phyloP scores from a whole-genome alignment of 2,113 vertebrate species.

The Xerus inauris region DNA sequence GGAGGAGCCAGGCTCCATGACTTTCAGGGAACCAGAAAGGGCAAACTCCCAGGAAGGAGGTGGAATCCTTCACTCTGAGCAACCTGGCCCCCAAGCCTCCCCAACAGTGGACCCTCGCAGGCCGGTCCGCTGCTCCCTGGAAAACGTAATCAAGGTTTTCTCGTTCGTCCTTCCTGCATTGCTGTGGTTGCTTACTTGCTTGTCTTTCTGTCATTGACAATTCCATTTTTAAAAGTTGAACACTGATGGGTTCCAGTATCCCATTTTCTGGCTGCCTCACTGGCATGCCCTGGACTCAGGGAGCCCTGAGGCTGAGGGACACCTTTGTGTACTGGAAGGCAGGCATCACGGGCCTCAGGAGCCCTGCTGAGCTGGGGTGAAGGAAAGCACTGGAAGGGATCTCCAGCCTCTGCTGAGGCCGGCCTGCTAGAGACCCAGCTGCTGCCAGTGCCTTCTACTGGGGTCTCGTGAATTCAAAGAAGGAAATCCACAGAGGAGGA shows the following conservation, averaged over 20 bases:
- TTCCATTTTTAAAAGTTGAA: background rate
- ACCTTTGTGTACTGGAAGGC: background rate
- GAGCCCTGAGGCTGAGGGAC: background rate
- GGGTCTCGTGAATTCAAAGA: no score
- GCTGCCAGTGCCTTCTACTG: no score
- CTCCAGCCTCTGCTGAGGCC: no score
- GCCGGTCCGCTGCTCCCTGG: background rate
- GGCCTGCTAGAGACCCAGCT: no score
- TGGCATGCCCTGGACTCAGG: background rate
- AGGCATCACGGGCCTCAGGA: fast-evolving
- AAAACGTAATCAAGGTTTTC: background rate
- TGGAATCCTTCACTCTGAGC: fast-evolving
- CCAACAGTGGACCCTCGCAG: background rate
- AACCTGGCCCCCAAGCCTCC: fast-evolving
- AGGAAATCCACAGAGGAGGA: no score
- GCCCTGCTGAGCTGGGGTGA: background rate
- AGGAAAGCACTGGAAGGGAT: no score
- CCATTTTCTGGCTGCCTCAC: background rate
- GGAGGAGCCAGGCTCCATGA: background rate
- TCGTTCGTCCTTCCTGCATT: no score
- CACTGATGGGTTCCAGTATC: fast-evolving
- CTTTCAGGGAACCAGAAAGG: background rate
- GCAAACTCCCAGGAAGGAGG: background rate
- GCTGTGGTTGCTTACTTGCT: background rate
- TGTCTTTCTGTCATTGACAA: background rate